Evolutionary conservation across 2,888 invertebrate species (phyloP).

Genomic region (Drosophila neonasuta): DNA sequence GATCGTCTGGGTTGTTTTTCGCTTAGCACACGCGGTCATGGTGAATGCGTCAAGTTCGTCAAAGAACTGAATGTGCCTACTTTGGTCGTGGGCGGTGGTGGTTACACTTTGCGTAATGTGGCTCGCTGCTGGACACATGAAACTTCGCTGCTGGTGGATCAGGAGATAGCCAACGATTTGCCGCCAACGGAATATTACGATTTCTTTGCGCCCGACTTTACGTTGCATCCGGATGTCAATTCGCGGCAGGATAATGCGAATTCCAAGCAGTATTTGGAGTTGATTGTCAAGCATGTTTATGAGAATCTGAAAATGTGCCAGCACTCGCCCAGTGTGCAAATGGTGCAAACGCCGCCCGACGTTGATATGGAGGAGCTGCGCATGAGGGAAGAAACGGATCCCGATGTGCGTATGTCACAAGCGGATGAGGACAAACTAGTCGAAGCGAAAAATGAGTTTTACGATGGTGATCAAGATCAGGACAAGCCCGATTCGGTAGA

Average conservation of each 20-base stretch:
- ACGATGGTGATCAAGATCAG: constrained; percentile 94
- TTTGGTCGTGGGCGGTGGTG: constrained; percentile 91
- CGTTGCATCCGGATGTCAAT: constrained; percentile 95
- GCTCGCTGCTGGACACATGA: constrained; percentile 99
- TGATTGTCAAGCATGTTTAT: constrained; percentile 93
- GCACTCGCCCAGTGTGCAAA: constrained; percentile 97
- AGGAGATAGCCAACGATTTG: constrained; percentile 95
- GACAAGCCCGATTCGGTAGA: constrained; percentile 86
- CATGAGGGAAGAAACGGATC: constrained; percentile 90
- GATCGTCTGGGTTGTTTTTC: constrained; percentile 98
- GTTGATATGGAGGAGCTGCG: constrained; percentile 87
- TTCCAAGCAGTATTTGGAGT: constrained; percentile 96
- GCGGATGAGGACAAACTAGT: constrained; percentile 91
- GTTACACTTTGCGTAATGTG: constrained; percentile 97
- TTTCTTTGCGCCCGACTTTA: constrained; percentile 98
- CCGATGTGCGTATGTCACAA: constrained; percentile 90
- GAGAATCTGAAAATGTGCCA: constrained; percentile 97
- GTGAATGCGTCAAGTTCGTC: constrained; percentile 98
- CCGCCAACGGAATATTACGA: constrained; percentile 98
- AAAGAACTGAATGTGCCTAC: constrained; percentile 95
- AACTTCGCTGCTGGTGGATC: constrained; percentile 96
- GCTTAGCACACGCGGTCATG: constrained; percentile 96
- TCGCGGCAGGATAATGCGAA: constrained; percentile 95
- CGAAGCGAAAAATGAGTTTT: constrained; percentile 94
- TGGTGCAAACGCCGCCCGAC: constrained; percentile 96